Base-by-base conservation (phyloP, 2,113 vertebrate species). In the Oriolus oriolus region DNA sequence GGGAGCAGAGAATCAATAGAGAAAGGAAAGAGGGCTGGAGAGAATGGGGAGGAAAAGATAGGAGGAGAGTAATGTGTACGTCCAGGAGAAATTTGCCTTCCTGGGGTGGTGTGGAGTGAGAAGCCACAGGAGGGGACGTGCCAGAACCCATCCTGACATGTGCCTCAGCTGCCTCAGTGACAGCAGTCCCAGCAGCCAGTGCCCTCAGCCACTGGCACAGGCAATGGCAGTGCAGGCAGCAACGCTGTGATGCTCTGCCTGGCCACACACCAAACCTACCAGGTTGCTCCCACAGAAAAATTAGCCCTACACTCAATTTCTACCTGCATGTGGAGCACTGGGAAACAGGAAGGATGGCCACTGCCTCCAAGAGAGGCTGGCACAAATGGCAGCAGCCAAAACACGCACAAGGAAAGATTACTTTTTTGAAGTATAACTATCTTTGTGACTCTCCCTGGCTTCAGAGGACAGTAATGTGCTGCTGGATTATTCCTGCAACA, bases 81-180 rank as follows among this genome's bases (percentile, higher is more conserved):
- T 30, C 27, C 47, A 41, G 37, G 57, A 79, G 9, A 47, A 3
- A 8, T 69, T 74, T 81, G 4, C 19, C 13, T 22, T 45, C 54
- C 37, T 44, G 39, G 13, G 8, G 6, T 33, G 27, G 3, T 27
- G 10, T n/a, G 16, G 31, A 82, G 37, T 83, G 28, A 80, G 76
- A 56, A 76, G 28, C 4, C 22, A 12, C 44, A 76, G 39, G 16
- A 15, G 9, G 16, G 9, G 13, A 37, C 0, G 0, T 49, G 17
- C 28, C 28, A 83, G 30, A 83, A 5, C 10, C 71, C 16, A 19
- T 60, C 33, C 30, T 68, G 61, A 37, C 41, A 20, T 8, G 6
- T 45, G n/a, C 16, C 52, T 84, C 21, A 24, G 53, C 47, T 45
- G 30, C 16, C 50, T 81, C 19, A 26, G 54, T 47, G 45, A 15